phyloP scores from a whole-genome alignment of 2,888 invertebrate genomes.

The Thereva nobilitata region DNA sequence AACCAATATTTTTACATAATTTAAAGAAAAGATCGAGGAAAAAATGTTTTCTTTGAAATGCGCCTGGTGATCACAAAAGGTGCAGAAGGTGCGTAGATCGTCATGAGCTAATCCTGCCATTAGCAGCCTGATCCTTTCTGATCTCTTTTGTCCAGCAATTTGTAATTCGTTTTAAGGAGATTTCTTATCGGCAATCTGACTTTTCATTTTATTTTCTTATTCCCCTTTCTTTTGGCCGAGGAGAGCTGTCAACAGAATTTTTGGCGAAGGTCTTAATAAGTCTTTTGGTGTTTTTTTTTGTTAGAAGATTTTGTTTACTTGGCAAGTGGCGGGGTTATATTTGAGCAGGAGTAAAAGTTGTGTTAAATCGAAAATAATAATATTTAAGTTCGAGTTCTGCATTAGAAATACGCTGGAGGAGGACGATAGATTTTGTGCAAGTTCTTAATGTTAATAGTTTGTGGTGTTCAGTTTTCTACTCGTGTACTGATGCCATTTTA shows the following conservation, averaged over 20 bases:
- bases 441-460: too few relatives aligned
- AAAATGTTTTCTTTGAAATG: conserved; percentile 4
- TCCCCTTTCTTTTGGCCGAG: background rate
- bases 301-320: too few relatives aligned
- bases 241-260: too few relatives aligned
- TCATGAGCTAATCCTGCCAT: conserved; percentile 40
- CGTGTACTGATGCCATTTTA: too few relatives aligned
- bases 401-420: too few relatives aligned
- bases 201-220: conserved; percentile 20
- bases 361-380: too few relatives aligned
- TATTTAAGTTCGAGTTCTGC: too few relatives aligned
- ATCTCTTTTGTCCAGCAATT: conserved; percentile 43
- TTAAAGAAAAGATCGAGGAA: conserved; percentile 1
- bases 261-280: too few relatives aligned
- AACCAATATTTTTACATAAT: too few relatives aligned
- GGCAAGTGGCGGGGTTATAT: background rate
- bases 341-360: background rate
- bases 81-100: conserved; percentile 37
- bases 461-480: too few relatives aligned
- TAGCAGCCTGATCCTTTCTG: conserved; percentile 38
- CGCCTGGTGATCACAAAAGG: conserved; percentile 1
- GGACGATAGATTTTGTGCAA: too few relatives aligned
- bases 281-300: too few relatives aligned
- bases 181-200: conserved; percentile 16
- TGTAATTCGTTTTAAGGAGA: conserved; percentile 38